Base-by-base conservation (phyloP, 1,140 invertebrate species). In the Leptonema lineaticorne region DNA sequence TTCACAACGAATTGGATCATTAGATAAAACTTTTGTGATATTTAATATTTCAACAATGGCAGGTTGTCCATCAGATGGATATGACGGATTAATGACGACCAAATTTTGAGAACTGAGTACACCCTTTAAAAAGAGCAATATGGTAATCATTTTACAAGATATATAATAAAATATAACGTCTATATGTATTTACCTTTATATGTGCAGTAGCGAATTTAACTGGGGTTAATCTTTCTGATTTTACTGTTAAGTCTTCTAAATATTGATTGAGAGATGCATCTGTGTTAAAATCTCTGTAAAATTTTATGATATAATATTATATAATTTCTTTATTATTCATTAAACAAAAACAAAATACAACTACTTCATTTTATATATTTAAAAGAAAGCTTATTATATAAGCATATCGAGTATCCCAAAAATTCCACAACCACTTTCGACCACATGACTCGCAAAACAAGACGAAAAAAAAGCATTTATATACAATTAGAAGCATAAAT, bases 181-280 rank as follows among this genome's bases (percentile, higher is more conserved):
- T 9, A 62, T 33, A 46, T 69, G 9, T 26, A 53, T 14, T 26
- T 22, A 88, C 89, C 85, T 85, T 88, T 76, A 89, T 79, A 76
- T 95, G 92, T 20, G 91, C 89, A 27, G 88, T 89, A 18, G 88
- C 84, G 79, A 88, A 93, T 78, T 92, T 92, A 58, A 87, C 87
- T 37, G 92, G 92, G 5, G 92, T 94, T 78, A 92, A 82, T 68
- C 92, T 83, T 69, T 89, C 87, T 5, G 86, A 84, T 73, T 83
- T 82, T 66, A 82, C 80, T 63, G 81, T 85, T 18, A 83, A 83
- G 75, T 88, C 86, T 74, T 88, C 88, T 30, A 86, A 77, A 53
- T 77, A 79, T 63, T 80, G 74, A 72, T 82, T 81, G 67, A 85
- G 74, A 22, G 83, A 83, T 62, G 78, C 78, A 72, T 85, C 83